These are phyloP conservation scores for Rynchops niger DNA, from an alignment of 2,113 vertebrate genomes.

Conservation along the genomic window DNA sequence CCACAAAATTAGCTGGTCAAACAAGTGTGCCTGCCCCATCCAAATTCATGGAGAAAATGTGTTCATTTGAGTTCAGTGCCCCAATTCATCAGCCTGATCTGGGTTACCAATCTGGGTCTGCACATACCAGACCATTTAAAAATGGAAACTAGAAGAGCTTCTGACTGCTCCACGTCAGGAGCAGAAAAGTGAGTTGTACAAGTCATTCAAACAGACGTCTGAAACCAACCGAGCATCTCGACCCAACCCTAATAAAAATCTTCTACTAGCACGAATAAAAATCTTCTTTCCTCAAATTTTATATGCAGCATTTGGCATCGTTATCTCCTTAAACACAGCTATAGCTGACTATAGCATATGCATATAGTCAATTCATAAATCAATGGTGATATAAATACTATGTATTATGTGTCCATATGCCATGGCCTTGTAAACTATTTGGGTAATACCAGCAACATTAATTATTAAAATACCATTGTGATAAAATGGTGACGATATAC, in stretches of 20 bases:
- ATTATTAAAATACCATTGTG: neutral
- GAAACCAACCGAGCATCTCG: neutral
- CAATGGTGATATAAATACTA: neutral
- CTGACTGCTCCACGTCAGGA: accelerated
- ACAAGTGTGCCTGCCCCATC: neutral
- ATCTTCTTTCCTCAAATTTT: neutral
- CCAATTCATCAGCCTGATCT: neutral
- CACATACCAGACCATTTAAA: neutral
- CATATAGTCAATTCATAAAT: neutral
- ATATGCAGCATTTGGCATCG: neutral
- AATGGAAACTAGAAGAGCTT: neutral
- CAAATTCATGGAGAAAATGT: neutral
- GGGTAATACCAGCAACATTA: neutral
- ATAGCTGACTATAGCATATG: too few species aligned
- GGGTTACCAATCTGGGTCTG: neutral
- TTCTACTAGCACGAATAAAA: neutral
- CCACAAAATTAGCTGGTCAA: neutral
- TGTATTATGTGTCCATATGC: neutral
- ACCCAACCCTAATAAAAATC: neutral
- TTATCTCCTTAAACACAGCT: neutral
- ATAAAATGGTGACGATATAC: neutral
- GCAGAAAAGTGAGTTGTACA: neutral
- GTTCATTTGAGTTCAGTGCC: neutral
- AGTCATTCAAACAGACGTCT: neutral
- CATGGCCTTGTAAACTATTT: neutral